Conservation (phyloP, 2,888 invertebrate species). For the Alloplasta piceator region DNA sequence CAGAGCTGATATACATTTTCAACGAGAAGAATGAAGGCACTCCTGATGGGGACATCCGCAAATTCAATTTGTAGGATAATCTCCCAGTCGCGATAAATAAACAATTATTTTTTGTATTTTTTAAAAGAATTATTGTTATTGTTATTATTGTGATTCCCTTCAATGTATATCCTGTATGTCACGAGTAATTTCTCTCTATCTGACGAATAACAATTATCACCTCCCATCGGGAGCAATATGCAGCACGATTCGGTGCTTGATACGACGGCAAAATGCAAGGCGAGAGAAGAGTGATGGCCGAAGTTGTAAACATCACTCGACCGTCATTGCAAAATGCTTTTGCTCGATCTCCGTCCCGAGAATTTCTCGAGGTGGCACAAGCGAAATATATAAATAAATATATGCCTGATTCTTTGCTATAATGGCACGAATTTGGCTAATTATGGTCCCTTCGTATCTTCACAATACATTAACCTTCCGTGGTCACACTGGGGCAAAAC, state of each 20-base stretch:
- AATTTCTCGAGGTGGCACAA: slow-evolving; percentile 65
- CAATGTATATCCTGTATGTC: slow-evolving; percentile 5
- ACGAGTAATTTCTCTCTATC: slow-evolving; percentile 35
- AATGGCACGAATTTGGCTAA: too few relatives aligned
- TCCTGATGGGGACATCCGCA: neutral
- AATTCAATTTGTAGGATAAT: too few relatives aligned
- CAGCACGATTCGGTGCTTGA: slow-evolving; percentile 27
- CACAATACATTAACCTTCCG: too few relatives aligned
- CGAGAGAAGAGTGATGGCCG: slow-evolving; percentile 54
- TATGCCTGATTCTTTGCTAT: neutral
- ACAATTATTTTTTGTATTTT: too few relatives aligned
- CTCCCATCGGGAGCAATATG: slow-evolving; percentile 49
- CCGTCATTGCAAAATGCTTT: slow-evolving; percentile 64
- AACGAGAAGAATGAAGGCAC: slow-evolving; percentile 21
- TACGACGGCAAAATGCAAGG: slow-evolving; percentile 38
- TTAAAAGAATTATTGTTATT: too few relatives aligned
- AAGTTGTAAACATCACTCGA: slow-evolving; percentile 53
- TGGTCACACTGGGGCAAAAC: too few relatives aligned
- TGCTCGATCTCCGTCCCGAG: slow-evolving; percentile 54
- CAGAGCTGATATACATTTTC: slow-evolving; percentile 26
- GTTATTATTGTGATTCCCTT: too few relatives aligned
- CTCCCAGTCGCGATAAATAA: too few relatives aligned
- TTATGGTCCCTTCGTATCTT: too few relatives aligned
- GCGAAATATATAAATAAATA: slow-evolving; percentile 7
- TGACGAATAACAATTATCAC: slow-evolving; percentile 45